phyloP scores from a whole-genome alignment of 1,140 invertebrate genomes.

The Ooceraea biroi region DNA sequence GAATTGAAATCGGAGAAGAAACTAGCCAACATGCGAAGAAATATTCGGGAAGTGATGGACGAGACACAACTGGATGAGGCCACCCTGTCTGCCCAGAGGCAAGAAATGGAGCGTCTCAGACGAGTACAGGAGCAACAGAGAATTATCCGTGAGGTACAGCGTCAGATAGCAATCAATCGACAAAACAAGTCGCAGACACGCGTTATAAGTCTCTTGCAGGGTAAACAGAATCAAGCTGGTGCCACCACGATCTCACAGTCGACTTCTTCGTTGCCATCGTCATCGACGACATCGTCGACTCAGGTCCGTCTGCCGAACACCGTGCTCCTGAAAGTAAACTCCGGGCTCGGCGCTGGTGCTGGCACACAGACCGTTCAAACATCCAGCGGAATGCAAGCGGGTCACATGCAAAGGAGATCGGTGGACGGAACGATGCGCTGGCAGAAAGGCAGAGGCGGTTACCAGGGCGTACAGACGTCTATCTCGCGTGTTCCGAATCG shows the following conservation, averaged over 20 bases:
- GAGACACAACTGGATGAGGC: slow-evolving; percentile 96
- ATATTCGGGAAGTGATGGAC: slow-evolving; percentile 96
- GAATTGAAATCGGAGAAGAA: slow-evolving; percentile 88
- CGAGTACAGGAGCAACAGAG: slow-evolving; percentile 94
- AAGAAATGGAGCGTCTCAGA: slow-evolving; percentile 95
- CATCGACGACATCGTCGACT: slow-evolving; percentile 75
- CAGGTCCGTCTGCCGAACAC: slow-evolving; percentile 80
- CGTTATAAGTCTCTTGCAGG: slow-evolving; percentile 90
- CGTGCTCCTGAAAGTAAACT: slow-evolving; percentile 81
- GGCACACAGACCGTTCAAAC: slow-evolving; percentile 64
- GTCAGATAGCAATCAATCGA: slow-evolving; percentile 90
- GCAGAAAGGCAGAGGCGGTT: slow-evolving; percentile 77
- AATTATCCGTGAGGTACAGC: slow-evolving; percentile 91
- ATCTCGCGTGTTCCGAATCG: slow-evolving; percentile 82
- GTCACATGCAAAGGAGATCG: slow-evolving; percentile 82
- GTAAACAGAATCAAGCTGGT: slow-evolving; percentile 85
- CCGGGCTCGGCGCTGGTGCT: slow-evolving; percentile 58
- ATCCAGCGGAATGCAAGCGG: slow-evolving; percentile 67
- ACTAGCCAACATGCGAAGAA: slow-evolving; percentile 91
- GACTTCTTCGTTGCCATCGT: slow-evolving; percentile 41
- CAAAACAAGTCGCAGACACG: slow-evolving; percentile 90
- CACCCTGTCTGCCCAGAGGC: slow-evolving; percentile 96
- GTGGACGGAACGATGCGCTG: slow-evolving; percentile 73
- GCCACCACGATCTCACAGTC: slow-evolving; percentile 79
- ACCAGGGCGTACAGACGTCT: slow-evolving; percentile 80